phyloP scores from a whole-genome alignment of 2,888 invertebrate species.

The Zygothrica quintamaculata region DNA sequence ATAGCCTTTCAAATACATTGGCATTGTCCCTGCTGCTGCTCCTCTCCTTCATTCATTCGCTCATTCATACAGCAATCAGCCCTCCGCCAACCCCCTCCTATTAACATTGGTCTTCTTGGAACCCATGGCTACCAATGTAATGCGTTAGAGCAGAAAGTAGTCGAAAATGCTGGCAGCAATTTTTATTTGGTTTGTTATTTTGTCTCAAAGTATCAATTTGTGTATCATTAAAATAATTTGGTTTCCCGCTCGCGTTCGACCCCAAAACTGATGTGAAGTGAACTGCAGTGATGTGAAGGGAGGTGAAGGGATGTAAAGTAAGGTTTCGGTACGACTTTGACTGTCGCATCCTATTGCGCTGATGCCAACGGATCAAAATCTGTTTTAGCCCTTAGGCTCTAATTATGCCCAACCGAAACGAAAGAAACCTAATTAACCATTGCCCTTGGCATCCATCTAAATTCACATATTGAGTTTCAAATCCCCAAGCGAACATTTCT shows the following conservation, averaged over 20 bases:
- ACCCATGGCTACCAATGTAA: conserved; percentile 42
- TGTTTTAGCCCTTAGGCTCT: conserved; percentile 54
- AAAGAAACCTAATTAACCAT: conserved; percentile 56
- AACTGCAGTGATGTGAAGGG: too few species aligned
- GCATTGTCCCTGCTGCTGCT: background rate
- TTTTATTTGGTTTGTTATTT: conserved; percentile 79
- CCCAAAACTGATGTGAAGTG: too few species aligned
- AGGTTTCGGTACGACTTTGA: conserved; percentile 23
- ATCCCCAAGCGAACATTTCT: conserved; percentile 8
- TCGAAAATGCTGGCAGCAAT: conserved; percentile 70
- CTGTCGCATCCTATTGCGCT: conserved; percentile 17
- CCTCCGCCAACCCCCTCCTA: conserved; percentile 3
- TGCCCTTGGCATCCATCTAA: conserved; percentile 27
- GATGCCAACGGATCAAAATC: conserved; percentile 30
- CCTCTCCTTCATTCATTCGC: background rate
- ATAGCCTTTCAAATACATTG: background rate
- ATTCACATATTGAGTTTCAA: conserved; percentile 55
- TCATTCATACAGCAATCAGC: background rate
- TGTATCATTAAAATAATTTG: conserved; percentile 82
- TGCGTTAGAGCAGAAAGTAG: conserved; percentile 52
- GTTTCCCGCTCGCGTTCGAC: conserved; percentile 71
- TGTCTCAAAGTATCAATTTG: conserved; percentile 82
- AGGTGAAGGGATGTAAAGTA: too few species aligned
- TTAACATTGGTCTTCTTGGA: background rate
- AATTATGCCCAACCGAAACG: conserved; percentile 51